A percentile compares a stretch with the other conserved stretches of the same genome.
Evolutionary conservation across 2,888 invertebrate genomes (phyloP).

Genomic region (Flexamia atlantica): DNA sequence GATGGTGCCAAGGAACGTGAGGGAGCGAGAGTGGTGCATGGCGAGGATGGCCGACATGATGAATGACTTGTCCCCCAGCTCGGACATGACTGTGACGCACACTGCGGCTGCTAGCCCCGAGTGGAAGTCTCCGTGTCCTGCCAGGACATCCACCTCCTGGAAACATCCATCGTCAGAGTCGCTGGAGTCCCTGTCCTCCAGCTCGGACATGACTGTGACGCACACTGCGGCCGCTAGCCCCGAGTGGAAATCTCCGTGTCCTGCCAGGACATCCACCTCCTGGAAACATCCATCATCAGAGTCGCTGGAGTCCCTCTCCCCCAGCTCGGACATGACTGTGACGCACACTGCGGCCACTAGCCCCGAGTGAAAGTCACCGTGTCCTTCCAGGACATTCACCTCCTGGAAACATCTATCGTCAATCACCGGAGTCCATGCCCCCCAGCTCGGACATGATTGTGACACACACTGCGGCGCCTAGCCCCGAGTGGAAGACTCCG

Average conservation of each 20-base stretch:
- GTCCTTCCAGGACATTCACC: background rate
- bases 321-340: conserved; percentile 15
- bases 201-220: conserved; percentile 60
- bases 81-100: conserved; percentile 60
- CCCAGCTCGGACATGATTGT: too few species aligned
- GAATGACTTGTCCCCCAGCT: conserved; percentile 62
- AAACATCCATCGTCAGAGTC: background rate
- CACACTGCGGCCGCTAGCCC: conserved; percentile 43
- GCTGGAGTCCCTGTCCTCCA: conserved; percentile 51
- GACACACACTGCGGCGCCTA: too few species aligned
- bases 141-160: conserved; percentile 15
- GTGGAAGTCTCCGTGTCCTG: background rate
- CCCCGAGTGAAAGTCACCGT: conserved; percentile 5
- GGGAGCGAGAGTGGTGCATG: conserved; percentile 60
- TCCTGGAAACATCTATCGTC: background rate
- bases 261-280: conserved; percentile 10
- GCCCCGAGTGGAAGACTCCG: conserved; percentile 1
- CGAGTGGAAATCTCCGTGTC: background rate
- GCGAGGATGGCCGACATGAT: conserved; percentile 61
- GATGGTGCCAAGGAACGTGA: conserved; percentile 58
- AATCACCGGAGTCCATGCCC: too few species aligned
- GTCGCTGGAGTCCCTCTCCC: too few species aligned
- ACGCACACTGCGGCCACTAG: conserved; percentile 53
- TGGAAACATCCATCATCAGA: background rate
- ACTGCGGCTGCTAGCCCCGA: conserved; percentile 34